phyloP scores from a whole-genome alignment of 2,888 invertebrate species.

The Lymantria monacha region DNA sequence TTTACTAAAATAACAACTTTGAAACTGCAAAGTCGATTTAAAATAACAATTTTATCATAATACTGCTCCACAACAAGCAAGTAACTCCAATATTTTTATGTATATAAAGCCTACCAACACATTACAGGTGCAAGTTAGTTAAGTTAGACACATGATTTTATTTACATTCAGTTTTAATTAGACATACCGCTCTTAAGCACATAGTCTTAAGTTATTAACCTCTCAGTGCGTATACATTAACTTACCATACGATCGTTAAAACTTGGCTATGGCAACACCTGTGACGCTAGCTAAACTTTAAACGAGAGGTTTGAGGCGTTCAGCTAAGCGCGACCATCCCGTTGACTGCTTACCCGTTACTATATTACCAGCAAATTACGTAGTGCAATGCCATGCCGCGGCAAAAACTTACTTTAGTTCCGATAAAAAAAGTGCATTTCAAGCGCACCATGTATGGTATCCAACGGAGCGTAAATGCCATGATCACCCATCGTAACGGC shows the following conservation, averaged over 20 bases:
- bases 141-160: not conserved
- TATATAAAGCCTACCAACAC: too few relatives aligned
- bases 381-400: conserved; percentile 37
- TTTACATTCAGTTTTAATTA: not conserved
- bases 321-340: conserved; percentile 40
- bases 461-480: conserved; percentile 79
- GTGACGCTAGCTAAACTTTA: conserved; percentile 14
- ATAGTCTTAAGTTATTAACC: conserved; percentile 15
- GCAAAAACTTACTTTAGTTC: conserved; percentile 43
- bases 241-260: conserved; percentile 23
- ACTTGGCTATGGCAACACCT: conserved; percentile 22
- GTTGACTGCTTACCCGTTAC: conserved; percentile 45
- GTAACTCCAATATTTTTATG: too few relatives aligned
- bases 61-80: too few relatives aligned
- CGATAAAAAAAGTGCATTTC: conserved; percentile 63
- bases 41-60: too few relatives aligned
- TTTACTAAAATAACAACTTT: too few relatives aligned
- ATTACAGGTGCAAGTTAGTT: too few relatives aligned
- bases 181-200: conserved; percentile 2
- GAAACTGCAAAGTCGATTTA: too few relatives aligned
- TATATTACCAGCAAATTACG: conserved; percentile 50
- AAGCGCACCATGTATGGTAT: conserved; percentile 61
- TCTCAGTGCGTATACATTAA: conserved; percentile 29
- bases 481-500: conserved; percentile 75
- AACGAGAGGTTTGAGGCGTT: conserved; percentile 21